Evolutionary conservation across 1,140 invertebrate genomes (phyloP).

Genomic region (Pararge aegeria): DNA sequence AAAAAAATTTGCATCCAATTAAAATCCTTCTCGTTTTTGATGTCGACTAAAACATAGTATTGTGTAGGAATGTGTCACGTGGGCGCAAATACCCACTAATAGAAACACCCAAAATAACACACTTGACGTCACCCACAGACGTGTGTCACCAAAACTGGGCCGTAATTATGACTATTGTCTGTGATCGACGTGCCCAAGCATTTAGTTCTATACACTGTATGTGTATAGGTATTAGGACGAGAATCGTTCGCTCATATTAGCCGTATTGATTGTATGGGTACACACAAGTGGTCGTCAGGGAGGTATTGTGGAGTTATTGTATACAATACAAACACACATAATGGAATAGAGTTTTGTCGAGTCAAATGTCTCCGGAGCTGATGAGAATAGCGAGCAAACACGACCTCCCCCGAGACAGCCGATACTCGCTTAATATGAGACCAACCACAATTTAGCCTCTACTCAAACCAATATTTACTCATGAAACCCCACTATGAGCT

Average conservation of each 20-base stretch:
- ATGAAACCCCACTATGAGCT: background rate
- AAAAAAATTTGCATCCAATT: too few relatives aligned
- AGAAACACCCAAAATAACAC: background rate
- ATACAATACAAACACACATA: slow-evolving; percentile 42
- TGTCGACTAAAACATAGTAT: too few relatives aligned
- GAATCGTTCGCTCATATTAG: background rate
- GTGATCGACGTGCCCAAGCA: background rate
- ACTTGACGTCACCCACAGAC: background rate
- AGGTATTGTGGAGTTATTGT: slow-evolving; percentile 41
- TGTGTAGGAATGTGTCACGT: background rate
- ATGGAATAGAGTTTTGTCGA: slow-evolving; percentile 45
- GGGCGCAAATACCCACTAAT: background rate
- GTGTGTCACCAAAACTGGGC: slow-evolving; percentile 15
- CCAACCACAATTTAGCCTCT: slow-evolving; percentile 19
- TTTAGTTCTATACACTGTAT: background rate
- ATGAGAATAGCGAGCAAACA: slow-evolving; percentile 40
- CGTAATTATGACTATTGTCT: slow-evolving; percentile 17
- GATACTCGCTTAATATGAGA: slow-evolving; percentile 32
- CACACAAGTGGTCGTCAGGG: slow-evolving; percentile 28
- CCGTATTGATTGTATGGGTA: background rate
- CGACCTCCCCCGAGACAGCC: slow-evolving; percentile 41
- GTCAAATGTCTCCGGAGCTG: slow-evolving; percentile 40
- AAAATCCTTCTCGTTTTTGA: too few relatives aligned
- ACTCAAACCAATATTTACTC: background rate
- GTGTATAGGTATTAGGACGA: background rate